phyloP scores from a whole-genome alignment of 2,888 invertebrate species.

The Hyles lineata region DNA sequence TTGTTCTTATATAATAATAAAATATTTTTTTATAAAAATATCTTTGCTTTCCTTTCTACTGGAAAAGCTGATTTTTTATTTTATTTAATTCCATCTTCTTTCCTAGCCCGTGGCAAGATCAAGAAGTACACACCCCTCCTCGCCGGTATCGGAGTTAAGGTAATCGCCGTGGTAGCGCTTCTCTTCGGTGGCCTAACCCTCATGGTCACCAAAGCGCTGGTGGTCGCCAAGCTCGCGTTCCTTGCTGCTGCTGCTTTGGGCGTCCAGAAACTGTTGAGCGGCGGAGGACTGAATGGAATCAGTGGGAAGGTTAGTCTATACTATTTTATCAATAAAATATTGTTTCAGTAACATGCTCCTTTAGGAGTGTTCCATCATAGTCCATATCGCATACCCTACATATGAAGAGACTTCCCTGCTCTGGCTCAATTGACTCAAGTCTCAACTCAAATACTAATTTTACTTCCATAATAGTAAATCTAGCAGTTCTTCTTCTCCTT shows the following conservation, averaged over 20 bases:
- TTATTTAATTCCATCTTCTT: not conserved
- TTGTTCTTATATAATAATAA: too few relatives aligned
- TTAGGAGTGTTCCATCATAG: not conserved
- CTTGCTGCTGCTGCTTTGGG: constrained; percentile 89
- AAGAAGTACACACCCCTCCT: constrained; percentile 90
- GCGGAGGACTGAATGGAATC: constrained; percentile 75
- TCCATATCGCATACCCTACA: too few relatives aligned
- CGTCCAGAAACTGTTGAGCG: constrained; percentile 87
- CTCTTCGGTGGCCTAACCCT: constrained; percentile 89
- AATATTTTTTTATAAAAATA: too few relatives aligned
- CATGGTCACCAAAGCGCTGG: constrained; percentile 90
- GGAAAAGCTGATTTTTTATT: too few relatives aligned
- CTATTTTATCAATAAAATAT: not conserved
- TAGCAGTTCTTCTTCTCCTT: too few relatives aligned
- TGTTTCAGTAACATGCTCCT: not conserved
- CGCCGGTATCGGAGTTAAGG: constrained; percentile 88
- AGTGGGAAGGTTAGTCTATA: constrained; percentile 70
- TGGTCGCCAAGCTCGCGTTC: constrained; percentile 92
- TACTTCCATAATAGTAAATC: too few relatives aligned
- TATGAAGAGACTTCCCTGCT: too few relatives aligned
- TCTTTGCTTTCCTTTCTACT: too few relatives aligned
- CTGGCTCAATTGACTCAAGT: too few relatives aligned
- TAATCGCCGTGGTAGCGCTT: constrained; percentile 89
- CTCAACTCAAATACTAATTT: too few relatives aligned
- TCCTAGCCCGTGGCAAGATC: constrained; percentile 89